phyloP scores from a whole-genome alignment of 2,888 invertebrate genomes.

The Xylocampa areola region DNA sequence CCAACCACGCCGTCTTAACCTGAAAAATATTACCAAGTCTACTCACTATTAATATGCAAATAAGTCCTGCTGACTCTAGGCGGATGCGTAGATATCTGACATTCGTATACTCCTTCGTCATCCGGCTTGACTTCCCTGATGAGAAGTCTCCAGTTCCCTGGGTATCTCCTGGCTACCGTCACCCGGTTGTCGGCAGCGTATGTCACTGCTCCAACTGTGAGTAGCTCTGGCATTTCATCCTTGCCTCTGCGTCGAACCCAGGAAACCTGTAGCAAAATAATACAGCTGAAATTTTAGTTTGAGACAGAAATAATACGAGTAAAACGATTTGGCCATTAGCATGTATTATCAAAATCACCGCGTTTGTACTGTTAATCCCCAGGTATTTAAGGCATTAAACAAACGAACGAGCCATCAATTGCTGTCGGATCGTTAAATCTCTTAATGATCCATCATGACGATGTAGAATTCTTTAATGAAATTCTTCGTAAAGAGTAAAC shows the following conservation, averaged over 20 bases:
- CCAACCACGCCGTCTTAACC: too few relatives aligned
- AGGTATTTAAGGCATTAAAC: slow-evolving; percentile 44
- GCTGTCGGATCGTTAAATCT: slow-evolving; percentile 45
- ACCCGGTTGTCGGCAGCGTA: slow-evolving; percentile 92
- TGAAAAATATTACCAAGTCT: too few relatives aligned
- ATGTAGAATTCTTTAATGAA: slow-evolving; percentile 50
- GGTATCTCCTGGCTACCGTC: slow-evolving; percentile 90
- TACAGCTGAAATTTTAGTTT: too few relatives aligned
- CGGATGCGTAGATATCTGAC: slow-evolving; percentile 93
- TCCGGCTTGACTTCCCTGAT: slow-evolving; percentile 91
- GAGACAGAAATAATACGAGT: too few relatives aligned
- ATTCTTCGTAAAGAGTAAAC: slow-evolving; percentile 56
- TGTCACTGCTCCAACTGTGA: slow-evolving; percentile 92
- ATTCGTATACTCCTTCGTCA: slow-evolving; percentile 92
- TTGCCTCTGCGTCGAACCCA: slow-evolving; percentile 92
- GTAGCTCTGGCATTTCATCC: slow-evolving; percentile 91
- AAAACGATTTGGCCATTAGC: slow-evolving; percentile 35
- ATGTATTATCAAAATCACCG: slow-evolving; percentile 33
- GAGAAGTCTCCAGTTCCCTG: slow-evolving; percentile 91
- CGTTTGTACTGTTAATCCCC: slow-evolving; percentile 23
- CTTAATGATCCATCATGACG: slow-evolving; percentile 55
- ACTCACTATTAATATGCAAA: slow-evolving; percentile 92
- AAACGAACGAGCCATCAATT: slow-evolving; percentile 42
- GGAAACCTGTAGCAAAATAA: slow-evolving; percentile 85
- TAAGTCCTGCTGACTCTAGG: slow-evolving; percentile 92